Percentiles rank a stretch among this genome's conserved stretches.
Conservation (phyloP, 2,113 vertebrate species). For the Phoenicopterus ruber region DNA sequence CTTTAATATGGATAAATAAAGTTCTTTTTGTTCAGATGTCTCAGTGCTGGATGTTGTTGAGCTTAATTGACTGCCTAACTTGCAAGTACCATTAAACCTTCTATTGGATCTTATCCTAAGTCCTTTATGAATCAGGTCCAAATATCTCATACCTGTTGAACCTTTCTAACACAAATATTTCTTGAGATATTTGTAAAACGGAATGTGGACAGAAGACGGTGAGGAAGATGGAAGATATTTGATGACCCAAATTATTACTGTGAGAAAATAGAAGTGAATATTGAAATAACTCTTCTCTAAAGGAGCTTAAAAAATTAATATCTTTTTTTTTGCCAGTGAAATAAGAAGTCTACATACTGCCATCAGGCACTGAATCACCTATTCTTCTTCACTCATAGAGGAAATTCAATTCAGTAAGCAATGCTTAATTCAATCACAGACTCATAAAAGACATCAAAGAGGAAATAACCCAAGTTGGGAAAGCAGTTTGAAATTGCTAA, state of each 20-base stretch:
- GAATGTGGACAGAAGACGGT: not conserved
- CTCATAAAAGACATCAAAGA: not conserved
- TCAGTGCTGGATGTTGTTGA: not conserved
- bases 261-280: not conserved
- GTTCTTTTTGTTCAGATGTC: not conserved
- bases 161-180: not conserved
- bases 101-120: not conserved
- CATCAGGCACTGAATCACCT: not conserved
- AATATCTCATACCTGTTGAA: not conserved
- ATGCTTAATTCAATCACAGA: not conserved
- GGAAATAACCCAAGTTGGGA: not conserved
- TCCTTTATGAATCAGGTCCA: not conserved
- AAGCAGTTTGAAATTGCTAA: not conserved
- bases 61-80: not conserved
- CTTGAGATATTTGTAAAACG: not conserved
- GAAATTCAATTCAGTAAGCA: not conserved
- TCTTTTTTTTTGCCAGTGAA: not conserved
- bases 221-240: not conserved
- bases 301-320: not conserved
- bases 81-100: not conserved
- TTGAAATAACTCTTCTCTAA: not conserved
- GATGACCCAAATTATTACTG: not conserved
- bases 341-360: not conserved
- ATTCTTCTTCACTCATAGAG: not conserved
- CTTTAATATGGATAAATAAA: not conserved